Percentiles rank a stretch among this genome's conserved stretches.
Evolutionary conservation across 2,888 invertebrate genomes (phyloP).

Genomic region (Tetragonula carbonaria): DNA sequence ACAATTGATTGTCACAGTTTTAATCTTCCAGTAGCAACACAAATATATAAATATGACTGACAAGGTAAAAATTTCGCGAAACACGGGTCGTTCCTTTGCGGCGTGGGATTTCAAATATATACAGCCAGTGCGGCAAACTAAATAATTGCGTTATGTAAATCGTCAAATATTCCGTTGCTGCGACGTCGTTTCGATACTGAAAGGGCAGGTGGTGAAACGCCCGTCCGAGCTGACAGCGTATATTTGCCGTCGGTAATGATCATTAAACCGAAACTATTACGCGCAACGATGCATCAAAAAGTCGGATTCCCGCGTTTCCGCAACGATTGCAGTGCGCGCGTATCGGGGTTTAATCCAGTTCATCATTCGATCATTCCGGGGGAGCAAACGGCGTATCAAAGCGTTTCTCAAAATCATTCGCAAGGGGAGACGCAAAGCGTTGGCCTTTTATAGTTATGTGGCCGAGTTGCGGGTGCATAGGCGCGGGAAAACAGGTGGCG

Average conservation of each 20-base stretch:
- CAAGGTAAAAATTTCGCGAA: neutral
- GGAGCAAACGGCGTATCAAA: conserved; percentile 27
- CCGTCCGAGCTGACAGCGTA: neutral
- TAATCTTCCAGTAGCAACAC: neutral
- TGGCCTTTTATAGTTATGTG: conserved; percentile 30
- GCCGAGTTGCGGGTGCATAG: conserved; percentile 1
- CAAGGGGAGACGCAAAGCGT: conserved; percentile 22
- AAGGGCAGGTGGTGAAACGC: conserved; percentile 13
- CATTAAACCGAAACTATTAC: conserved; percentile 12
- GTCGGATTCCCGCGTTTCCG: neutral
- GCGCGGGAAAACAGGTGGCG: neutral
- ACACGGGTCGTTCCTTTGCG: neutral
- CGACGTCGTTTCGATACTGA: neutral
- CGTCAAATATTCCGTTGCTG: conserved; percentile 4
- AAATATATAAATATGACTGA: neutral
- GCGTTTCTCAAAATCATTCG: conserved; percentile 48
- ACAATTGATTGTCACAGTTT: no score
- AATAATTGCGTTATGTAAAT: conserved; percentile 15
- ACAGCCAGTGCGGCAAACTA: neutral
- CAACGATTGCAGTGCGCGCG: neutral
- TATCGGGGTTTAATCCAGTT: neutral
- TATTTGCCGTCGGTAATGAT: conserved; percentile 17
- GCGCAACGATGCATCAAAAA: neutral
- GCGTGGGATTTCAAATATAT: neutral
- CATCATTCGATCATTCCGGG: neutral